Conservation (phyloP, 2,113 vertebrate genomes). For the Diphyllodes magnificus region DNA sequence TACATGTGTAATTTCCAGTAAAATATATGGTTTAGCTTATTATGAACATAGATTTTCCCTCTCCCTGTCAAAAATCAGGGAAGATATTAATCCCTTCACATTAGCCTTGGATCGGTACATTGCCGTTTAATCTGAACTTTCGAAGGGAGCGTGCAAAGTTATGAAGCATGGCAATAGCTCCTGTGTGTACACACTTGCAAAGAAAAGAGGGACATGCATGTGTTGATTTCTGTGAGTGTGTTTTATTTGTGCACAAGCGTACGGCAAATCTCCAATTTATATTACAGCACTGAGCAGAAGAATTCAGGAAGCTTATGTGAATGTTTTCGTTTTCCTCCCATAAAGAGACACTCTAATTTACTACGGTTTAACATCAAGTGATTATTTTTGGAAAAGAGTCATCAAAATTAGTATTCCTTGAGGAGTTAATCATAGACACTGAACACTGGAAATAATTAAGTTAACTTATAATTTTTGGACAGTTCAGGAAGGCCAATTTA, state of each 20-base stretch:
- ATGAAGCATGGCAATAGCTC: background rate
- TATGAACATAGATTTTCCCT: background rate
- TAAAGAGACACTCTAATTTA: background rate
- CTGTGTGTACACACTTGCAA: background rate
- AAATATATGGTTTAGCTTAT: background rate
- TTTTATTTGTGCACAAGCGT: background rate
- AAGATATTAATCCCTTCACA: background rate
- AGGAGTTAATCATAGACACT: background rate
- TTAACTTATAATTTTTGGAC: background rate
- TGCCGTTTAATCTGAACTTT: background rate
- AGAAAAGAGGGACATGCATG: background rate
- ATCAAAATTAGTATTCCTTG: background rate
- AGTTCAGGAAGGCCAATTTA: background rate
- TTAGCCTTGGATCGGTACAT: background rate
- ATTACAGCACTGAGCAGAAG: background rate
- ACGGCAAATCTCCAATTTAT: background rate
- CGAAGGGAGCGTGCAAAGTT: background rate
- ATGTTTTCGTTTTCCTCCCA: background rate
- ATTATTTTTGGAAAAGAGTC: background rate
- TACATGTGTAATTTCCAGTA: background rate
- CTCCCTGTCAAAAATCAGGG: background rate
- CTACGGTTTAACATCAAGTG: background rate
- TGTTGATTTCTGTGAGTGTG: background rate
- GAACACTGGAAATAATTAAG: background rate
- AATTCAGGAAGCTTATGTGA: background rate